These are phyloP conservation scores for Copidosoma floridanum DNA, from an alignment of 1,140 invertebrate species.

Conservation along the genomic window DNA sequence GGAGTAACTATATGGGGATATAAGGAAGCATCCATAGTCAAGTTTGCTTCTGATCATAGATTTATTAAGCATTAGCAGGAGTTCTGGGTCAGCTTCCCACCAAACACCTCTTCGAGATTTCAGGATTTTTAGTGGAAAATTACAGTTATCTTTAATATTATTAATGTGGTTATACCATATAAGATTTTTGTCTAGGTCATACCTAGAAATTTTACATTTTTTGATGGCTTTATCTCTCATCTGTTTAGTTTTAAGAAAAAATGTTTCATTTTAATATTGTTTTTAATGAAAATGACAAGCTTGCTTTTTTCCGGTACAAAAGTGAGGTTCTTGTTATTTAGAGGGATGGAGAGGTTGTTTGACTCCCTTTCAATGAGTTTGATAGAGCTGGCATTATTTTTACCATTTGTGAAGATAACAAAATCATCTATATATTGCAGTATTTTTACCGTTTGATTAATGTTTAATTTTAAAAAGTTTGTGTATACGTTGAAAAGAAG, in stretches of 20 bases:
- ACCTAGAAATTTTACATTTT: neutral
- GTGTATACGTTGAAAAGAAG: neutral
- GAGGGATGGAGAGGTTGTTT: neutral
- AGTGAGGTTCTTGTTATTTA: neutral
- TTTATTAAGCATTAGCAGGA: neutral
- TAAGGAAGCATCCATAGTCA: neutral
- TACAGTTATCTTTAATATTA: too few relatives aligned
- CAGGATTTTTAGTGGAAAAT: neutral
- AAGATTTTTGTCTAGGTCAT: too few relatives aligned
- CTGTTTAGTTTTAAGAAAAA: neutral
- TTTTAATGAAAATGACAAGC: neutral
- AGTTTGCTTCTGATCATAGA: neutral
- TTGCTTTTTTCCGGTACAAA: neutral
- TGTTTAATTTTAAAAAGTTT: neutral
- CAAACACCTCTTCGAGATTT: neutral
- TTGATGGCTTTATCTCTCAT: neutral
- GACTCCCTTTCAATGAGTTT: neutral
- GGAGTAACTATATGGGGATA: neutral
- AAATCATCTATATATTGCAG: neutral
- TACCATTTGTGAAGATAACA: neutral
- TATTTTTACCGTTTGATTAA: neutral
- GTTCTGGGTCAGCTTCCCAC: neutral
- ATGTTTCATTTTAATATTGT: neutral
- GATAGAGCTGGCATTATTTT: neutral
- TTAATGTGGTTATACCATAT: too few relatives aligned